Base-by-base conservation (phyloP, 1,140 invertebrate species). In the Drosophila takahashii region DNA sequence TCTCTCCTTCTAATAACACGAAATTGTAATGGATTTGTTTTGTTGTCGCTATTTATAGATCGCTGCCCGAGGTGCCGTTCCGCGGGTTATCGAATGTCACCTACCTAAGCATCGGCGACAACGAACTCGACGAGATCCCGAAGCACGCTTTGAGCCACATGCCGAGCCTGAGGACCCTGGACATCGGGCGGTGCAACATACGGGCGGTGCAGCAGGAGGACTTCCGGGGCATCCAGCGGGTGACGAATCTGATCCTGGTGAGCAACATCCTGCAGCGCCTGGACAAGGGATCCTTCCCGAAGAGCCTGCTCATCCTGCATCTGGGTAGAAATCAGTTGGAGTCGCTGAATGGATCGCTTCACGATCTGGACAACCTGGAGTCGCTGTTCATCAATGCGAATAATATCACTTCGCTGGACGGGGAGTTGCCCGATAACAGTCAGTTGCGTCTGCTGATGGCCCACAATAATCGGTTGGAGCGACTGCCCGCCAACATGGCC, bases 301-400 rank as follows among this genome's bases (percentile, higher is more conserved):
- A 94, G 16, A 93, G 94, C 2, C 79, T 96, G 36, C 93, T 94
- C 26, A 94, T 95, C 48, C 91, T 97, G 4, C 95, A 96, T 79
- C 91, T 97, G 27, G 96, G 95, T 0, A 93, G 95, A 3, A 97
- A 97, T 92, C 93, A 94, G 64, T 91, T 97, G 13, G 94, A 93
- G 44, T 93, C 94, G 64, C 92, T 97, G n/a, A 97, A 97, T 79
- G 95, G 95, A 11, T 95, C 96, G 1, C 87, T 97, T 13, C 93
- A 94, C 59, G 94, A 95, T 54, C 84, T 97, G 32, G 94, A 95
- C 69, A 93, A 95, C 54, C 92, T 97, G 13, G 94, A 96, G 80
- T 96, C 96, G 94, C 93, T 97, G 37, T 95, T 96, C 54, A 94
- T 97, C 27, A 96, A 96, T 86, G 93, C 94, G 16, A 97, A 97